Conservation (phyloP, 2,797 vertebrate species). For the Enteromius treurensis region DNA sequence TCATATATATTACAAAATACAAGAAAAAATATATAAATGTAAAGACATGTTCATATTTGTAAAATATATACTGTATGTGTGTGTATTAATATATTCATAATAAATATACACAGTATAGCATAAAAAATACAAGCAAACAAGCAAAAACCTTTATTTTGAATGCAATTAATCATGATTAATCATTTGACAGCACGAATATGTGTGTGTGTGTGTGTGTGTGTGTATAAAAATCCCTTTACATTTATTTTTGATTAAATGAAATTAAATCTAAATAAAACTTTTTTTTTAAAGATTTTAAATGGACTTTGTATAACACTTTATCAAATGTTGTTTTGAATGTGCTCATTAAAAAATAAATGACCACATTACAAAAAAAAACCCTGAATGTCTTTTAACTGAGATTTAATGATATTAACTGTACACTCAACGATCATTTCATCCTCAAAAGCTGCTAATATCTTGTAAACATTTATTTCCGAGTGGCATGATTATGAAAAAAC, state of each 20-base stretch:
- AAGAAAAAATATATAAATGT: too few species aligned
- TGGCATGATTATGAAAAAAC: neutral
- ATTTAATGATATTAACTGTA: neutral
- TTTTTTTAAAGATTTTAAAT: too few species aligned
- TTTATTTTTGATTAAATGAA: neutral
- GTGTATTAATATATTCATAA: too few species aligned
- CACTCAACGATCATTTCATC: neutral
- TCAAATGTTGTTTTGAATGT: neutral
- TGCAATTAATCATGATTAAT: too few species aligned
- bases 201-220: too few species aligned
- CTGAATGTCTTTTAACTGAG: neutral
- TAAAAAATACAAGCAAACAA: too few species aligned
- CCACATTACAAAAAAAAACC: neutral
- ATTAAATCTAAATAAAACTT: neutral
- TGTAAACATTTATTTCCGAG: neutral
- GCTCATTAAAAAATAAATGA: neutral
- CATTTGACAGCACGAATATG: too few species aligned
- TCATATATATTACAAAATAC: too few species aligned
- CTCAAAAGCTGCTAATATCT: neutral
- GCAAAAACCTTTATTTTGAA: too few species aligned
- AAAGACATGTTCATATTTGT: too few species aligned
- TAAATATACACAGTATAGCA: too few species aligned
- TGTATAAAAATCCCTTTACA: neutral
- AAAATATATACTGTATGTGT: too few species aligned
- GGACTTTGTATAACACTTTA: neutral